Base-by-base conservation (phyloP, 2,797 vertebrate species). In the Agapornis canus region DNA sequence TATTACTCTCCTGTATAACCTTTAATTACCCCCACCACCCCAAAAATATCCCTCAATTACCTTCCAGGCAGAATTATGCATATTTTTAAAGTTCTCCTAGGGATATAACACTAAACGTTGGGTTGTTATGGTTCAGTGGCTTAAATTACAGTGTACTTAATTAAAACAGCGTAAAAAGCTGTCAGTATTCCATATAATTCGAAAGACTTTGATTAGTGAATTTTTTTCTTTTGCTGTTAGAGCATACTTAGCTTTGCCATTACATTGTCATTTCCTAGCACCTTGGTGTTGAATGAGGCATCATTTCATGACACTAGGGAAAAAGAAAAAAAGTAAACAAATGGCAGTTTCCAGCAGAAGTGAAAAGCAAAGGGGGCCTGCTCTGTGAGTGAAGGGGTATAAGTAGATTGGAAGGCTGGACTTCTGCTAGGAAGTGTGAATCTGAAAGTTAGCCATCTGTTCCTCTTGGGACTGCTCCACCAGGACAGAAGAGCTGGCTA, bases 81-180 rank as follows among this genome's bases (percentile, higher is more conserved):
- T 87, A 96, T 97, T 95, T 97, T 95, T 87, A 96, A 97, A 96
- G 85, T 96, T 96, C 97, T 97, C 94, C 89, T 94, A 98, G 96
- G 89, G 94, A 96, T 97, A 97, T 88, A 96, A 97, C 93, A 82
- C 92, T 97, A 98, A 97, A 92, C 92, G 82, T 95, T 93, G 94
- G 90, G 96, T 95, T 96, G 81, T 95, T 97, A 92, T 95, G 91
- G 93, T 97, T 97, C 95, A 95, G 27, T 95, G 96, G 75, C 93
- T 98, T 97, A 96, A 96, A 97, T 97, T 97, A 97, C 80, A 95
- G 91, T 95, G 89, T 89, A 93, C 86, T 97, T 97, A 96, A 97
- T 97, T 98, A 97, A 97, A 98, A 96, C 92, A 93, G 86, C 92
- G 88, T 97, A 95, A 96, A 96, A 98, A 96, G 63, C 95, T 97